Evolutionary conservation across 2,888 invertebrate genomes (phyloP), one percentile per base, ranked within the genome.

Genomic region (Trypoxylon attenuatum): DNA sequence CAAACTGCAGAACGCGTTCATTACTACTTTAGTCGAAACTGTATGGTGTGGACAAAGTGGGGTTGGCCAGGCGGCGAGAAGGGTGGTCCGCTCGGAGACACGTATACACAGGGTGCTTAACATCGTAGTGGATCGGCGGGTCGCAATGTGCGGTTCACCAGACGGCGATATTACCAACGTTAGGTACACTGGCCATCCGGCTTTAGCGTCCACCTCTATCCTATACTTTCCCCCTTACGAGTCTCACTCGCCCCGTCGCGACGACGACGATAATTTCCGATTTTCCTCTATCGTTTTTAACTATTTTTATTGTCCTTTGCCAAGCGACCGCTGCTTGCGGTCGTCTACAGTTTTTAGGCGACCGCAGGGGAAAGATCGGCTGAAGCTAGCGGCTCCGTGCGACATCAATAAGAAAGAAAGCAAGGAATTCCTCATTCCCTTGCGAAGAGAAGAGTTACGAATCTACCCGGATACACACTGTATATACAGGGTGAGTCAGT

Each of bases 1-100:
- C 66, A 69, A 73, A 73, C 73, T 69, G 68, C 70, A 73, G 71
- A 69, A 74, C 75, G 69, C 76, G 79, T 78, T 79, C 78, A 73
- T 79, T 79, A 79, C 79, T 69, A 71, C 72, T 78, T 76, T 63
- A 69, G 68, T 65, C 51, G 65, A 59, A 59, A 64, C 67, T 67
- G 73, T 68, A 58, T 51, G 67, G 51, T 50, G 66, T 49, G 71
- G 59, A 70, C 67, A 62, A 61, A 66, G 60, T 27, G 18, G 39
- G 29, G 63, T 22, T 39, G 41, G 57, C 13, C 41, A 51, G 39
- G 23, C 25, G 46, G 27, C 8, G 2, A 21, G 18, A 2, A n/a
- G 16, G 10, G 22, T 19, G 21, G 25, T 10, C 53, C 5, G 62
- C 50, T 49, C 16, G 55, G 58, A 49, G 46, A 45, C 62, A 16